Base-by-base conservation (phyloP, 1,140 invertebrate species). In the Bombus consobrinus region DNA sequence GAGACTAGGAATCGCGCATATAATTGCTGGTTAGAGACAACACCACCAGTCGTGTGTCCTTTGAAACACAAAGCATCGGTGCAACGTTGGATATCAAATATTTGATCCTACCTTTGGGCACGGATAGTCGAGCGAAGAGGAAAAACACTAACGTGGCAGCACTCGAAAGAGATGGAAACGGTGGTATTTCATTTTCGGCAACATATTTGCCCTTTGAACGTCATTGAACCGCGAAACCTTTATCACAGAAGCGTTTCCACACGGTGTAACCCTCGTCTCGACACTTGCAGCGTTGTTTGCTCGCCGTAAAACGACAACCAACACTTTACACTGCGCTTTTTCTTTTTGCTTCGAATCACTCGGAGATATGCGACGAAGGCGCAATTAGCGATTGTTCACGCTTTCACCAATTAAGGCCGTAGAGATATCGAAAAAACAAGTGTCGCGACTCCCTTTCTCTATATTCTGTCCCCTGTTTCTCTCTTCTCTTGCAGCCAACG, bases 311-410 rank as follows among this genome's bases (percentile, higher is more conserved):
- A 81, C 73, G 66, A 62, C 71, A 75, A 82, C 68, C 86, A 68
- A 53, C 59, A 18, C 77, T 87, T 81, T 77, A 71, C n/a, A 18
- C 43, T 9, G 6, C 32, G 34, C 32, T 66, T 28, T 83, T 68
- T 28, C 78, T 53, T 43, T 8, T 22, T 22, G 32, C 62, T 39
- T 34, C 12, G 86, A 66, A 37, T 47, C 66, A n/a, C 72, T 53
- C 69, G 47, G n/a, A 72, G 62, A 41, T 47, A 69, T 9, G 75
- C 28, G 59, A 43, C 47, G 53, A 39, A 47, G 73, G 57, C 25
- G n/a, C 72, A 89, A 89, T 89, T 89, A 88, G 73, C 39, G 69
- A 86, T 69, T 86, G 57, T 85, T 57, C 80, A n/a, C 69, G 62
- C 43, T 77, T 78, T 84, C 72, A 57, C 81, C 57, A 84, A 81